Evolutionary conservation across 2,797 vertebrate species (phyloP), one percentile per base, ranked within the genome.

Genomic region (Synanceia verrucosa): DNA sequence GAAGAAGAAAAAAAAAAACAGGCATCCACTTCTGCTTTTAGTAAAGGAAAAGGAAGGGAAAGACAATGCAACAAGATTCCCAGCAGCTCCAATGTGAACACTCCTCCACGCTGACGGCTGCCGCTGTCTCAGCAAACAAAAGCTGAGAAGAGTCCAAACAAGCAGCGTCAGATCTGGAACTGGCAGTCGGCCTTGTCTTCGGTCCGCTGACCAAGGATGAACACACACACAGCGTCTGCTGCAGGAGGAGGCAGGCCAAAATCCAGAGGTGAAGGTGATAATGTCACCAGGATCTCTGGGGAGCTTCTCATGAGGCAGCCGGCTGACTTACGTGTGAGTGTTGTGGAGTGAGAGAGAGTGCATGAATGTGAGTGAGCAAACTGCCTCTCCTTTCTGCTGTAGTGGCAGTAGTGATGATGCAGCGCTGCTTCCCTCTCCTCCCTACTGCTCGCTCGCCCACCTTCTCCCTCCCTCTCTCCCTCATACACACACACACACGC

Each of bases 361-460:
- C 8, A 12, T 34, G 41, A 16, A 29, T n/a, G 24, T 13, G 53
- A 24, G 65, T 58, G 62, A 23, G 62, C 47, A 24, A 66, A 60
- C 75, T 64, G 76, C 73, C 65, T 64, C 82, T 78, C 55, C 60
- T 81, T 73, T 75, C 85, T 76, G 81, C 82, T 83, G 85, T 77
- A 46, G 79, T 37, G 46, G 66, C 65, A 21, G 73, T 34, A 72
- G 37, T 73, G 79, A 86, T 86, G 81, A 84, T 86, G 84, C 84
- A 88, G 86, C 76, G 51, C 67, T 72, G 73, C 75, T 65, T 56
- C 74, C 78, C 59, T 41, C 77, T 82, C 85, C 85, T 79, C 73
- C 81, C 82, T 73, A 21, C 64, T 74, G 37, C 73, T 73, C 26
- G 0, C 78, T 12, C 37, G 1, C 51, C n/a, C n/a, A n/a, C n/a